Percentiles rank a stretch among this genome's conserved stretches.
Evolutionary conservation across 2,113 vertebrate species (phyloP).

Genomic region (Onychostoma macrolepis): DNA sequence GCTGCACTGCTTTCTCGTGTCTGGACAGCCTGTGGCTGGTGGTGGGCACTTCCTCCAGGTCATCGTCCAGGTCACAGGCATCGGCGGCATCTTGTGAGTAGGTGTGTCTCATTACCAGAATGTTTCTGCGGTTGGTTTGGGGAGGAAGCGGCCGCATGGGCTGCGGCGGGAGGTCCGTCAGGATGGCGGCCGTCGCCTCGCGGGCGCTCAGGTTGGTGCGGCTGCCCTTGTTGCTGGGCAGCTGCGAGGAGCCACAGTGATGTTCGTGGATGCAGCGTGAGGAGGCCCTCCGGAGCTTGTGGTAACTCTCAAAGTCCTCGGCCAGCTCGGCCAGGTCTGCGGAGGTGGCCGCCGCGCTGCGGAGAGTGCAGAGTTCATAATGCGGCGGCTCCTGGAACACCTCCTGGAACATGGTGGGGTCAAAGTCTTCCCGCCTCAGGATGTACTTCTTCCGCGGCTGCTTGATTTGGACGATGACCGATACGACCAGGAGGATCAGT

Average conservation of each 20-base stretch:
- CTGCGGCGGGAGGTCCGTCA: slow-evolving; percentile 88
- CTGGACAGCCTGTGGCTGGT: slow-evolving; percentile 97
- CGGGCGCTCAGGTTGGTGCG: slow-evolving; percentile 91
- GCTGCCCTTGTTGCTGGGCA: slow-evolving; percentile 88
- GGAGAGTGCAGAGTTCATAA: slow-evolving; percentile 93
- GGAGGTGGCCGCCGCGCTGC: slow-evolving; percentile 82
- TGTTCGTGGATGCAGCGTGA: slow-evolving; percentile 96
- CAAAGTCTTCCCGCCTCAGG: slow-evolving; percentile 91
- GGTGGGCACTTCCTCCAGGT: slow-evolving; percentile 96
- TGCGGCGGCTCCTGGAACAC: slow-evolving; percentile 93
- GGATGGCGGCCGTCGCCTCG: slow-evolving; percentile 81
- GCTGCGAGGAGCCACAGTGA: slow-evolving; percentile 92
- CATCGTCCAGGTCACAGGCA: slow-evolving; percentile 90
- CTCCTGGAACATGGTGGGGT: slow-evolving; percentile 98
- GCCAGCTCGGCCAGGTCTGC: slow-evolving; percentile 92
- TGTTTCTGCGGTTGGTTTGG: slow-evolving; percentile 89
- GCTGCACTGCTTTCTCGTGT: slow-evolving; percentile 98
- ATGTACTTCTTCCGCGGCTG: slow-evolving; percentile 98
- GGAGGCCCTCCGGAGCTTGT: slow-evolving; percentile 91
- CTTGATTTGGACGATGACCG: slow-evolving; percentile 96
- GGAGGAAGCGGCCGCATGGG: slow-evolving; percentile 85
- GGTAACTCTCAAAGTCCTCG: slow-evolving; percentile 95
- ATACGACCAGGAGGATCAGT: slow-evolving; percentile 92
- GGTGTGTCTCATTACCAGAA: slow-evolving; percentile 99
- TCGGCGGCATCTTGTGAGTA: slow-evolving; percentile 94